Evolutionary conservation across 2,797 vertebrate species (phyloP).

Genomic region (Centroberyx gerrardi): DNA sequence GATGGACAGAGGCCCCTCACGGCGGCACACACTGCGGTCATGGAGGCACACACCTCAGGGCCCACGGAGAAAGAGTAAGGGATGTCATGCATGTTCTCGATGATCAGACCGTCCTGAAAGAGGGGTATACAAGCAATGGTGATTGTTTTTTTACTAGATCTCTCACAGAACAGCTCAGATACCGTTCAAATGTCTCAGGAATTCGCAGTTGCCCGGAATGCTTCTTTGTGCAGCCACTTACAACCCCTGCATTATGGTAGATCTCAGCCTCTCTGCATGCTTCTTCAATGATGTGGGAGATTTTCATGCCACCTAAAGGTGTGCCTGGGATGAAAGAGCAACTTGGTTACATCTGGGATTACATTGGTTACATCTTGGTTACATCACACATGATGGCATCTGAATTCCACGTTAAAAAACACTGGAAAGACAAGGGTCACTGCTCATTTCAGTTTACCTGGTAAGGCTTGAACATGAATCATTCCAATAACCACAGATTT

Average conservation of each 20-base stretch:
- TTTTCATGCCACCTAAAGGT: slow-evolving; percentile 80
- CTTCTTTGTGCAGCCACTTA: slow-evolving; percentile 73
- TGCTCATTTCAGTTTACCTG: slow-evolving; percentile 81
- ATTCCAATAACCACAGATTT: slow-evolving; percentile 88
- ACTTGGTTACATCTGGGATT: neutral
- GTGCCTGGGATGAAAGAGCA: slow-evolving; percentile 79
- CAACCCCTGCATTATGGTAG: slow-evolving; percentile 88
- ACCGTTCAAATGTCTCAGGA: neutral
- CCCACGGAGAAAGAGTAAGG: slow-evolving; percentile 86
- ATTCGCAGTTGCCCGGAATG: neutral
- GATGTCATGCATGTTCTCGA: slow-evolving; percentile 94
- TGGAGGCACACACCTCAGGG: slow-evolving; percentile 88
- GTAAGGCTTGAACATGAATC: slow-evolving; percentile 90
- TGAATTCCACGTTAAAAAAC: neutral
- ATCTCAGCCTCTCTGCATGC: slow-evolving; percentile 88
- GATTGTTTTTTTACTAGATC: neutral
- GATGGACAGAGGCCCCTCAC: slow-evolving; percentile 82
- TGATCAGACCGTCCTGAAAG: slow-evolving; percentile 88
- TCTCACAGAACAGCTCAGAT: neutral
- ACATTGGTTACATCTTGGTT: neutral
- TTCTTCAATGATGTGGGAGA: slow-evolving; percentile 86
- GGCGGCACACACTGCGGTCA: slow-evolving; percentile 85
- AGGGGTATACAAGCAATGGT: neutral
- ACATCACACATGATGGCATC: neutral
- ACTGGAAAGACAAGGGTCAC: neutral